Evolutionary conservation across 2,797 vertebrate genomes (phyloP).

Genomic region (Hyperoplus immaculatus): DNA sequence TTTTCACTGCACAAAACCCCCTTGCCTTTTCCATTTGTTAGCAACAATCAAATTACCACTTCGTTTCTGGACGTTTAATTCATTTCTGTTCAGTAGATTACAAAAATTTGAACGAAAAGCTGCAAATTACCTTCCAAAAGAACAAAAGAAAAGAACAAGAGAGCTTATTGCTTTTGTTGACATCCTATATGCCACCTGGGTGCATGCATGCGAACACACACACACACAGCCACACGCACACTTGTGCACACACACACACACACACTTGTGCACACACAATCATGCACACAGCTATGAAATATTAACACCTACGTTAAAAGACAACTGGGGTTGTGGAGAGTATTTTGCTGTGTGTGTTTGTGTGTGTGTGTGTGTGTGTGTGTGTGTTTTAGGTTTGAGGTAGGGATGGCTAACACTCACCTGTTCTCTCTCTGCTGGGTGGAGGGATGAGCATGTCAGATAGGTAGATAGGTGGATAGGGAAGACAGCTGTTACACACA

Average conservation of each 20-base stretch:
- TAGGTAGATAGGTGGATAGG: constrained; percentile 67
- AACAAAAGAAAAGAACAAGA: constrained; percentile 43
- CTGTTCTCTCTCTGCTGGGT: constrained; percentile 65
- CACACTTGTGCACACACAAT: constrained; percentile 8
- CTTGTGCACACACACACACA: constrained; percentile 22
- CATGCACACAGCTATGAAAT: constrained; percentile 65
- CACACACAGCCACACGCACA: constrained; percentile 31
- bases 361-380: background rate
- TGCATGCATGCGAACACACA: constrained; percentile 1
- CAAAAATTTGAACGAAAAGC: constrained; percentile 7
- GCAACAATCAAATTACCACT: constrained; percentile 36
- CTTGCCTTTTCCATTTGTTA: constrained; percentile 32
- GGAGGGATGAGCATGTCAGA: constrained; percentile 57
- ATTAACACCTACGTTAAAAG: constrained; percentile 72
- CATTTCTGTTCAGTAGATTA: background rate
- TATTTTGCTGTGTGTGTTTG: constrained; percentile 25
- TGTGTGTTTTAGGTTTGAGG: constrained; percentile 34
- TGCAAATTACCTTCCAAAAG: constrained; percentile 41
- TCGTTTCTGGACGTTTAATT: constrained; percentile 28
- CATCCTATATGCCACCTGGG: constrained; percentile 18
- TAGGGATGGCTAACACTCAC: constrained; percentile 71
- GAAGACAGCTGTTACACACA: constrained; percentile 77
- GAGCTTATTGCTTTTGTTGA: constrained; percentile 53
- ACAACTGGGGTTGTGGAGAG: constrained; percentile 38
- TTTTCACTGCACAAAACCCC: constrained; percentile 13